Conservation (phyloP, 2,888 invertebrate species). For the Octodonta nipae region DNA sequence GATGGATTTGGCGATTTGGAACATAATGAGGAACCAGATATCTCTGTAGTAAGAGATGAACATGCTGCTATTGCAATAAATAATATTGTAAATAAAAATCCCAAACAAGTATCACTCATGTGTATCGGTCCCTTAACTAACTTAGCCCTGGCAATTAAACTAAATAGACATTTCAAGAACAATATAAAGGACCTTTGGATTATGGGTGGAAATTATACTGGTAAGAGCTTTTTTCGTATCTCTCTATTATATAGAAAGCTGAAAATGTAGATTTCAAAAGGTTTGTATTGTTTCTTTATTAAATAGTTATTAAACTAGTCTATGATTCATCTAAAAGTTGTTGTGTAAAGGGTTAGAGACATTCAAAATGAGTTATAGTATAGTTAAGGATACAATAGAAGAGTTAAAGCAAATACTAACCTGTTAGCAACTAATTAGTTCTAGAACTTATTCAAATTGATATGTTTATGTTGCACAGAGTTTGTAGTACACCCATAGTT, state of each 20-base stretch:
- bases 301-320: no score
- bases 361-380: no score
- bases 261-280: not conserved
- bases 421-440: no score
- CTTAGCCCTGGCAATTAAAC: constrained; percentile 56
- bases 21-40: constrained; percentile 30
- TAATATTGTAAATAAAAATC: constrained; percentile 42
- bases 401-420: no score
- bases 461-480: no score
- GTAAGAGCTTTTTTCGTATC: no score
- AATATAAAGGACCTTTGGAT: constrained; percentile 56
- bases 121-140: constrained; percentile 68
- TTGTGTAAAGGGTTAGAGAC: no score
- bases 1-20: constrained; percentile 61
- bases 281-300: no score
- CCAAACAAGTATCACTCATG: constrained; percentile 47
- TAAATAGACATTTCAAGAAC: constrained; percentile 50
- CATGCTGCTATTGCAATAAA: constrained; percentile 47
- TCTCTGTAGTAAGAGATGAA: constrained; percentile 17
- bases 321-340: no score
- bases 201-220: constrained; percentile 66
- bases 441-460: no score
- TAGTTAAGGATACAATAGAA: no score
- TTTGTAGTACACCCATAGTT: no score
- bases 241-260: not conserved